Base-by-base conservation (phyloP, 2,888 invertebrate genomes). In the Andrena flavipes region DNA sequence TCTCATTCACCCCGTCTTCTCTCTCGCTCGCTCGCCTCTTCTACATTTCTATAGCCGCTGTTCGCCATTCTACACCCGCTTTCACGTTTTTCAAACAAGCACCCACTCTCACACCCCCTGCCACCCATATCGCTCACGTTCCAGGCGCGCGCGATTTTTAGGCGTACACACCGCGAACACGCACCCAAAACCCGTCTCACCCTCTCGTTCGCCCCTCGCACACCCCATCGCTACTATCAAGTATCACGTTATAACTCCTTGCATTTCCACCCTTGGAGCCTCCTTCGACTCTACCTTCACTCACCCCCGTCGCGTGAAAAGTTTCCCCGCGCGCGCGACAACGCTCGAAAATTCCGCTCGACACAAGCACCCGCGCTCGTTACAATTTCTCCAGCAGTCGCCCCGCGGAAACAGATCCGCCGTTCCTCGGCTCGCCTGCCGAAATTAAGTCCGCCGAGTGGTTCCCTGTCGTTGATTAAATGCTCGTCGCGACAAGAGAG, bases 381-480 rank as follows among this genome's bases (percentile, higher is more conserved):
- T 26, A 68, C 49, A 30, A 69, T 64, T 64, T 30, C 68, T n/a
- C 42, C 42, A 42, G 23, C n/a, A 20, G 33, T 67, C 65, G 51
- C 54, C 13, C 60, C 49, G 42, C 42, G 42, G 42, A 70, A 63
- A 72, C 35, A 35, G 48, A 63, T 16, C 65, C 16, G 10, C 16
- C 10, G 23, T 7, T 69, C 74, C 62, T 63, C 80, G 62, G 54
- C 62, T 76, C 59, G 62, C 48, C 30, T 56, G 26, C 56, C 77
- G 81, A 76, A 65, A 65, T 86, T 90, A 89, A 90, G 89, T 90
- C 84, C 79, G 51, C 81, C 67, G 81, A 83, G 81, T 90, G 88
- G 90, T 84, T 83, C 88, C 42, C 91, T 91, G 92, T 89, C 90
- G 90, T 92, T 93, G 92, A 93, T 93, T 92, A 93, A 92, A 93